These are phyloP conservation scores for Marronus borbonicus DNA, from an alignment of 2,888 invertebrate genomes.

Conservation along the genomic window DNA sequence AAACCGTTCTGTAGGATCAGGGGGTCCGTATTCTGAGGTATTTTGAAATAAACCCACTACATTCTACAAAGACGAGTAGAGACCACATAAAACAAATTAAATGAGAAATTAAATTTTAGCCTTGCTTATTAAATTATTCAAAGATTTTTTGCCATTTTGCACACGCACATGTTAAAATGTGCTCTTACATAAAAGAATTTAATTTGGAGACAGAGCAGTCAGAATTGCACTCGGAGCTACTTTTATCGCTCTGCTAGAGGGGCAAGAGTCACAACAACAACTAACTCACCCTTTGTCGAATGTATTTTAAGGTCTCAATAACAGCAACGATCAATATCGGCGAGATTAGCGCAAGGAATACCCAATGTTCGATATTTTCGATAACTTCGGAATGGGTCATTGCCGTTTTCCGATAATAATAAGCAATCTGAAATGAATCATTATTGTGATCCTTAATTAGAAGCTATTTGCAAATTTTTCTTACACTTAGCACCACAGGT, in stretches of 20 bases:
- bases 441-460: not conserved
- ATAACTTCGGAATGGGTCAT: not conserved
- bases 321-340: constrained; percentile 45
- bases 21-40: constrained; percentile 47
- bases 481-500: constrained; percentile 49
- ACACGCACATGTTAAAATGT: too few species aligned
- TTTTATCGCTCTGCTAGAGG: too few species aligned
- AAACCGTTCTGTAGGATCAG: constrained; percentile 48
- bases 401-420: not conserved
- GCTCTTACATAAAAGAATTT: too few species aligned
- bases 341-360: constrained; percentile 14
- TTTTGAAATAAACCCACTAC: constrained; percentile 45
- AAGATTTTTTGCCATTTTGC: too few species aligned
- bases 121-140: too few species aligned
- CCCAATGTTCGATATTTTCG: constrained; percentile 20
- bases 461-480: not conserved
- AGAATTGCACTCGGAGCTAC: too few species aligned
- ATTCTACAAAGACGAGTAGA: constrained; percentile 10
- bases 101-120: not conserved
- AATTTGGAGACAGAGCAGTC: too few species aligned
- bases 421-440: constrained; percentile 5
- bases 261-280: too few species aligned
- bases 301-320: constrained; percentile 45
- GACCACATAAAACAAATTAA: not conserved
- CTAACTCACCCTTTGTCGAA: constrained; percentile 39